Conservation (phyloP, 2,113 vertebrate species). For the Arenaria interpres region DNA sequence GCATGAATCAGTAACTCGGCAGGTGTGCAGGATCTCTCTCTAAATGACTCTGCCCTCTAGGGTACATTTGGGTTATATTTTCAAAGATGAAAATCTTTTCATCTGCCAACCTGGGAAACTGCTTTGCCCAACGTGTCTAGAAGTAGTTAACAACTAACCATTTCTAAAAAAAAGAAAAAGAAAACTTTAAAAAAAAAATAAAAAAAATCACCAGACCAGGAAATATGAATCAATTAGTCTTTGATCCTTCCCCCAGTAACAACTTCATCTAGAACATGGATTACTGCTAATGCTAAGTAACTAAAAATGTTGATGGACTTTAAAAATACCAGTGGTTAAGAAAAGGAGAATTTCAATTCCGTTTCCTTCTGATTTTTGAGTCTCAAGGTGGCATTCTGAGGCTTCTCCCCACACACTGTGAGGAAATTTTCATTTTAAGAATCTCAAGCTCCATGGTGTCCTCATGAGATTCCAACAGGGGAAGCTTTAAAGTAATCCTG, state of each 20-base stretch:
- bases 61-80: conserved; percentile 62
- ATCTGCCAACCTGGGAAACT: conserved; percentile 11
- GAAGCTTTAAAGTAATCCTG: neutral
- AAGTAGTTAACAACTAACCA: conserved; percentile 4
- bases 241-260: conserved; percentile 32
- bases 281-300: neutral
- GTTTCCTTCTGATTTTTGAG: neutral
- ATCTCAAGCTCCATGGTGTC: neutral
- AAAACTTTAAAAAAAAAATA: neutral
- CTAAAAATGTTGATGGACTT: neutral
- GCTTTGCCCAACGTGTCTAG: neutral
- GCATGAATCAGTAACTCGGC: neutral
- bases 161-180: neutral
- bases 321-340: neutral
- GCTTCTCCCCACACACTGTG: neutral
- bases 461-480: neutral
- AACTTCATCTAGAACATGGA: neutral
- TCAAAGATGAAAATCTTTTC: conserved; percentile 37
- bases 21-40: conserved; percentile 37
- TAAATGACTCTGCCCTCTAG: conserved; percentile 68
- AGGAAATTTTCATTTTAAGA: neutral
- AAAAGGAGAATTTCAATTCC: neutral
- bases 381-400: neutral
- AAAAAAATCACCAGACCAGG: neutral
- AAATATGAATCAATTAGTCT: conserved; percentile 45